Conservation (phyloP, 2,888 invertebrate species). For the Matsumyia berberina region DNA sequence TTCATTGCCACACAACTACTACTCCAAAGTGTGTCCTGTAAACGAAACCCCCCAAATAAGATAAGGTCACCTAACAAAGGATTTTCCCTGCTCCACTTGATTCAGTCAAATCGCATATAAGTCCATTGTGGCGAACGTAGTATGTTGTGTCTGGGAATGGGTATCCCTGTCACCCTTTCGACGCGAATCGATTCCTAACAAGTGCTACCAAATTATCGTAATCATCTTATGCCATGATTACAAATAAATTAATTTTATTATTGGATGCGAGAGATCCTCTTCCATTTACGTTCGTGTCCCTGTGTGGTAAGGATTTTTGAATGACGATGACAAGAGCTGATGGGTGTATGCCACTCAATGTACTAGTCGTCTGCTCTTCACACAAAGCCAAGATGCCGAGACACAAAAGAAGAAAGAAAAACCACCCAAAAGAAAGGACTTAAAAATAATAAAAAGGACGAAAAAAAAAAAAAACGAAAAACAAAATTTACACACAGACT, state of each 20-base stretch:
- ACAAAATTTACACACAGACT: background rate
- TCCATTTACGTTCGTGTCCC: conserved; percentile 46
- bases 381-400: conserved; percentile 44
- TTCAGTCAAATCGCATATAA: conserved; percentile 56
- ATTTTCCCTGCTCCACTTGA: conserved; percentile 60
- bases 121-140: conserved; percentile 10
- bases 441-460: conserved; percentile 47
- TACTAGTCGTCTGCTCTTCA: conserved; percentile 49
- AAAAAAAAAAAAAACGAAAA: conserved; percentile 17
- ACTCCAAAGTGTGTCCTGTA: conserved; percentile 49
- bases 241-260: conserved; percentile 74
- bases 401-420: conserved; percentile 25
- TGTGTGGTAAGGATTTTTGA: conserved; percentile 36
- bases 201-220: conserved; percentile 74
- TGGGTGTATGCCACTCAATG: conserved; percentile 48
- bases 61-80: conserved; percentile 73
- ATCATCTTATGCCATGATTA: conserved; percentile 76
- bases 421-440: conserved; percentile 47
- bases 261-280: conserved; percentile 60
- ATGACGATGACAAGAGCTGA: conserved; percentile 42
- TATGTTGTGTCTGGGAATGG: background rate
- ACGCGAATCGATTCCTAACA: conserved; percentile 70
- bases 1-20: background rate
- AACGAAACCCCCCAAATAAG: conserved; percentile 52
- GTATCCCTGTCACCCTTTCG: conserved; percentile 35